Conservation (phyloP, 2,113 vertebrate species). For the Stigmatopora argus region DNA sequence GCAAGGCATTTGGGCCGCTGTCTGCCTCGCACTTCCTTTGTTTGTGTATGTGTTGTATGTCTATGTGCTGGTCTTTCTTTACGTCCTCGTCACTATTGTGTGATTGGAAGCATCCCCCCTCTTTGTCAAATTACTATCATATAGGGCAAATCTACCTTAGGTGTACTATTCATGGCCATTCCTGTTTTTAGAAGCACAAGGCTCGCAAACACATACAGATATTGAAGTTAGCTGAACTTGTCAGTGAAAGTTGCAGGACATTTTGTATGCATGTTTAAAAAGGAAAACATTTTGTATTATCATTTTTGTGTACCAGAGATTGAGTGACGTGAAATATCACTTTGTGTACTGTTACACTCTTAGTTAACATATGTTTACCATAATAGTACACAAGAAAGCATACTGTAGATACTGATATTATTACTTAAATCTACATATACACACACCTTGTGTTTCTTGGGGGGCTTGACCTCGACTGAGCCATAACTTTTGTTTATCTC, state of each 20-base stretch:
- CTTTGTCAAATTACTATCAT: conserved; percentile 45
- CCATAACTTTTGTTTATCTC: conserved; percentile 40
- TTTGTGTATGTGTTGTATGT: conserved; percentile 42
- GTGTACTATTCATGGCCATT: conserved; percentile 62
- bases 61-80: conserved; percentile 45
- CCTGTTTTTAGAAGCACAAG: conserved; percentile 54
- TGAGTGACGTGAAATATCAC: no score
- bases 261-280: no score
- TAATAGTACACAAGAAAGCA: not conserved
- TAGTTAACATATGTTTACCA: no score
- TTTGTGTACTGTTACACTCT: no score
- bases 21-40: conserved; percentile 64
- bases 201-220: conserved; percentile 4
- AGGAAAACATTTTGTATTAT: no score
- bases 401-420: not conserved
- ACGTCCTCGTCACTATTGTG: conserved; percentile 60
- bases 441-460: conserved; percentile 5
- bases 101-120: conserved; percentile 18
- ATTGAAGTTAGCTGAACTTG: conserved; percentile 27
- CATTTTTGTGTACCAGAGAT: no score
- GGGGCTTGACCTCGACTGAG: conserved; percentile 25
- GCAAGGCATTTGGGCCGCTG: conserved; percentile 54
- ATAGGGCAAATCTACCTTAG: conserved; percentile 45
- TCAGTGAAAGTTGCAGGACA: conserved; percentile 23
- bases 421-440: not conserved